Evolutionary conservation across 2,113 vertebrate genomes (phyloP).

Genomic region (Limanda limanda): DNA sequence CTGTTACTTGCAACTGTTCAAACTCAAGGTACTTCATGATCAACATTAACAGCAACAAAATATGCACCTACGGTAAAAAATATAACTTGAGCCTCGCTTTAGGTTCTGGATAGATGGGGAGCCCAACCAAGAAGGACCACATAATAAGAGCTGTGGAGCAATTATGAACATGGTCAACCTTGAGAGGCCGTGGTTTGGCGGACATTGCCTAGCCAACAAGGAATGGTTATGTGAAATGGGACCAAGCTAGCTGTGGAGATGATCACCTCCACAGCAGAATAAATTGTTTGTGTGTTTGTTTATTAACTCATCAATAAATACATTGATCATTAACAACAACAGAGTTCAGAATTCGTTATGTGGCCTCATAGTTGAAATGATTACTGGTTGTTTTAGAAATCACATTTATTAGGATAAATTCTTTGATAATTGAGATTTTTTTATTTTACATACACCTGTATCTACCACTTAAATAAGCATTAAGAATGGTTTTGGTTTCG

Average conservation of each 20-base stretch:
- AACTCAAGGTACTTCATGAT: background rate
- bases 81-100: background rate
- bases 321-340: background rate
- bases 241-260: conserved; percentile 1
- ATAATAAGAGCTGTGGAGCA: background rate
- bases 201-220: rapidly evolving
- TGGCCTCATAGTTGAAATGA: background rate
- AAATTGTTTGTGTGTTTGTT: background rate
- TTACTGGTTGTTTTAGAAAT: background rate
- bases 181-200: background rate
- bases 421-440: background rate
- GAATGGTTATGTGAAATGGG: conserved; percentile 42
- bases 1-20: background rate
- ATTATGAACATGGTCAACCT: background rate
- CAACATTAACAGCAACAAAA: background rate
- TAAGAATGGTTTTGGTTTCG: too few species aligned
- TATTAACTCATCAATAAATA: background rate
- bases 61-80: too few species aligned
- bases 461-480: too few species aligned
- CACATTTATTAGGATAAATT: background rate
- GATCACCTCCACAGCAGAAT: background rate
- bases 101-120: conserved; percentile 40
- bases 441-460: background rate
- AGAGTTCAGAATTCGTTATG: too few species aligned
- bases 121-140: background rate